Conservation (phyloP, 1,140 invertebrate genomes). For the Eupristina koningsbergeri region DNA sequence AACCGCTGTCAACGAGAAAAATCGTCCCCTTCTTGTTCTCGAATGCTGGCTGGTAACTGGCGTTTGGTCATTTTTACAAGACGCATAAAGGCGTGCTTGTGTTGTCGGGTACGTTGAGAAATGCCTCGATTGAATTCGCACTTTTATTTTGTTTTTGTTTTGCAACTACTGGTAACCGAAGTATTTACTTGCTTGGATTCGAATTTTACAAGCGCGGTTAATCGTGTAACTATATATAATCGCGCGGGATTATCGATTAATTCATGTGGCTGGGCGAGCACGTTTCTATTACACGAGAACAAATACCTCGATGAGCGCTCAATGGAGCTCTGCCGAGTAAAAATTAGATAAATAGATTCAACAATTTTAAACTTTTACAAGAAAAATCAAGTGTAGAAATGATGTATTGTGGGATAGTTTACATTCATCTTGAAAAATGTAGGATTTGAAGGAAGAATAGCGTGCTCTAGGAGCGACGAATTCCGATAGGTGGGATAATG, state of each 20-base stretch:
- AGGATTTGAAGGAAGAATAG: neutral
- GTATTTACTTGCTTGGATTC: neutral
- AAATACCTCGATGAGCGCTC: too few species aligned
- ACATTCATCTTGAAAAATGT: neutral
- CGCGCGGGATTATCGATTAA: neutral
- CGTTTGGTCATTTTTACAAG: neutral
- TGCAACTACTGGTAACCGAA: neutral
- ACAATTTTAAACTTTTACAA: too few species aligned
- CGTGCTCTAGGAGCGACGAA: neutral
- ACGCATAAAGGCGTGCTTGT: neutral
- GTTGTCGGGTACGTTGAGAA: neutral
- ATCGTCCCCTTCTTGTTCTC: conserved; percentile 3
- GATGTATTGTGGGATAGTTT: neutral
- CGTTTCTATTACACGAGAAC: too few species aligned
- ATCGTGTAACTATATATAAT: neutral
- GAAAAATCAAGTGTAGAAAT: too few species aligned
- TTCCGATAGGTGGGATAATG: neutral
- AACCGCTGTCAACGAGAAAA: conserved; percentile 30
- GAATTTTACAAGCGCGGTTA: neutral
- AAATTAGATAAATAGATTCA: too few species aligned
- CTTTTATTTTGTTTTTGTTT: neutral
- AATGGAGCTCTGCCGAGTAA: too few species aligned
- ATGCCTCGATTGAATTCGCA: neutral
- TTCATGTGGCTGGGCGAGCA: neutral
- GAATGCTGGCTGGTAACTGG: neutral